Evolutionary conservation across 30 jellyfish, hydroid and myxozoan species (phyloP), one percentile per base, ranked within the genome.

Genomic region (Pseudorhiza aurosa): DNA sequence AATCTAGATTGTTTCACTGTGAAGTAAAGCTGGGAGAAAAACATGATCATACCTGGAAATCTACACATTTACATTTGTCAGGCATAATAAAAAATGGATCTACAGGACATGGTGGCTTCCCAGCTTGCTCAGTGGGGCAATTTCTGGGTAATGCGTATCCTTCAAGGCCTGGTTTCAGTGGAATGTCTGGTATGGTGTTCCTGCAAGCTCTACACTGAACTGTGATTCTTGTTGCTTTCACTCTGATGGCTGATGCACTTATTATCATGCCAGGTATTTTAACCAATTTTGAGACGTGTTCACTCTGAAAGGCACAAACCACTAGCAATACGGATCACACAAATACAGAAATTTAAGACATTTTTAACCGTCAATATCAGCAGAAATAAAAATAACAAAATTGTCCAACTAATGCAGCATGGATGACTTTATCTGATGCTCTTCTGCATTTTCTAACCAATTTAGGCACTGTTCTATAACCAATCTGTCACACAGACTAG

Each of bases 41-140:
- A n/a, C n/a, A 29, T 46, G 6, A 2, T 22, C 91, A 11, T 47
- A 95, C 97, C 96, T 95, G 99, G 81, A 75, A 95, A 70, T 95
- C 99, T 3, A 95, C 99, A 82, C 99, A 95, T 57, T 73, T 85
- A 88, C 99, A 95, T 62, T 95, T 95, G 82, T 95, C 99, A 3
- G 99, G 99, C 26, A 95, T 67, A 25, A 95, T 90, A 55, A 88
- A 95, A 67, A 87, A 95, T 24, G 99, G 99, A 63, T 95, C 99
- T 19, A 95, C 81, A 3, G 99, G 99, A 81, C 99, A 95, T 1
- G 96, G 99, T 12, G 98, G 97, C 51, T 95, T 89, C 32, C 98
- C 91, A 18, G 98, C 86, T 36, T 88, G 98, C 51, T 94, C 97
- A 3, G 99, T 36, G 37, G 97, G 97, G 65, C 99, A 95, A 12